Conservation (phyloP, 2,888 invertebrate genomes). For the Epirrita christyi region DNA sequence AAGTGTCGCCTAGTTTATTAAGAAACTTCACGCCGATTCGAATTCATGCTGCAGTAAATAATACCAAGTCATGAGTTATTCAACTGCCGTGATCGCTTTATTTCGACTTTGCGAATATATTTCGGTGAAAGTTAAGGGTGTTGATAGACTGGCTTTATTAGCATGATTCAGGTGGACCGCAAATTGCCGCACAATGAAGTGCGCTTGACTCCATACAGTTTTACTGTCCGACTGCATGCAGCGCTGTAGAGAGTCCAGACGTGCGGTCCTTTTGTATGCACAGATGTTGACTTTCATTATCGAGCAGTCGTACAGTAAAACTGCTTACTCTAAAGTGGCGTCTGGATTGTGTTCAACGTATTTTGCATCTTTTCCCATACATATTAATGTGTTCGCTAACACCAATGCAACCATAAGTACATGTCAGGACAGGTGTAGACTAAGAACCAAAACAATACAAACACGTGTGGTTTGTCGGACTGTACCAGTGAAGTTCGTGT, state of each 20-base stretch:
- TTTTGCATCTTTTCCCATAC: too few species aligned
- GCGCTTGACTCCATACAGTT: neutral
- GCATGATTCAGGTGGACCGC: neutral
- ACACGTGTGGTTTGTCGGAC: too few species aligned
- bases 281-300: too few species aligned
- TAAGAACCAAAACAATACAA: too few species aligned
- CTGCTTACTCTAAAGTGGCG: too few species aligned
- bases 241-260: neutral
- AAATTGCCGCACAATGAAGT: neutral
- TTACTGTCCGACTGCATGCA: neutral
- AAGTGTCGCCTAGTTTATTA: slow-evolving; percentile 34
- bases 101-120: slow-evolving; percentile 27
- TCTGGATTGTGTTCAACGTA: too few species aligned
- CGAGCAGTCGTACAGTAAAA: too few species aligned
- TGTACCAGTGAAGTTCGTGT: too few species aligned
- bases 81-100: slow-evolving; percentile 30
- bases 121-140: slow-evolving; percentile 17
- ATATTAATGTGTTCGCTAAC: too few species aligned
- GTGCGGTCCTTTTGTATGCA: too few species aligned
- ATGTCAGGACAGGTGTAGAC: too few species aligned
- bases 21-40: slow-evolving; percentile 28
- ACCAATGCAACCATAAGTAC: too few species aligned
- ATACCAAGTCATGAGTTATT: slow-evolving; percentile 31
- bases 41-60: slow-evolving; percentile 35
- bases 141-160: neutral